These are phyloP conservation scores for Butastur rufipennis DNA, from an alignment of 2,113 vertebrate species.

Conservation along the genomic window DNA sequence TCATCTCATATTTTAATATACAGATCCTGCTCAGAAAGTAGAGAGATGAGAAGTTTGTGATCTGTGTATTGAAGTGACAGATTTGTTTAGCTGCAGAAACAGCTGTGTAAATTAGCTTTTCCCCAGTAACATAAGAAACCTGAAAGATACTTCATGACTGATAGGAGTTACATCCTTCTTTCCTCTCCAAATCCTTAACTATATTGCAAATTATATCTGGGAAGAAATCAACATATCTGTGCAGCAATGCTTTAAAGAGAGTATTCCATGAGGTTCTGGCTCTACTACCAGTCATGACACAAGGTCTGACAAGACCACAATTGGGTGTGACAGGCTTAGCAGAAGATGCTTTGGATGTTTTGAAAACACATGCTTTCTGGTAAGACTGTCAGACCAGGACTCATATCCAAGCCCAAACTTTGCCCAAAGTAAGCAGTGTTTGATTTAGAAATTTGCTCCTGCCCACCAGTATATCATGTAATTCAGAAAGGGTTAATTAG, in stretches of 20 bases:
- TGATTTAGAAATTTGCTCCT: neutral
- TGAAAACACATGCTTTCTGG: neutral
- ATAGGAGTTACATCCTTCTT: neutral
- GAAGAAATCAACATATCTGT: neutral
- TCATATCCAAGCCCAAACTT: neutral
- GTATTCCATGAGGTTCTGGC: neutral
- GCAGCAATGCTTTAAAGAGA: neutral
- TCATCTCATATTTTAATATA: neutral
- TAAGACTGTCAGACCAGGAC: neutral
- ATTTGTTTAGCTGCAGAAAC: neutral
- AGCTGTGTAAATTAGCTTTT: neutral
- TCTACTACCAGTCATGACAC: neutral
- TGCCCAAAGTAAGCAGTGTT: neutral
- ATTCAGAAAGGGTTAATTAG: neutral
- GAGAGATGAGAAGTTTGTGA: neutral
- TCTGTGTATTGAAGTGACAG: neutral
- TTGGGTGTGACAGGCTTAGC: neutral
- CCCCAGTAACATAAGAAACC: neutral
- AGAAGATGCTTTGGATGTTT: neutral
- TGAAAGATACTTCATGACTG: neutral
- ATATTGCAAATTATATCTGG: neutral
- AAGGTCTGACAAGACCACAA: neutral
- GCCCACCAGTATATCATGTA: neutral
- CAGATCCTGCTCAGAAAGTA: neutral
- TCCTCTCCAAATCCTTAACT: neutral